Evolutionary conservation across 2,797 vertebrate species (phyloP), one percentile per base, ranked within the genome.

Genomic region (Etheostoma perlongum): DNA sequence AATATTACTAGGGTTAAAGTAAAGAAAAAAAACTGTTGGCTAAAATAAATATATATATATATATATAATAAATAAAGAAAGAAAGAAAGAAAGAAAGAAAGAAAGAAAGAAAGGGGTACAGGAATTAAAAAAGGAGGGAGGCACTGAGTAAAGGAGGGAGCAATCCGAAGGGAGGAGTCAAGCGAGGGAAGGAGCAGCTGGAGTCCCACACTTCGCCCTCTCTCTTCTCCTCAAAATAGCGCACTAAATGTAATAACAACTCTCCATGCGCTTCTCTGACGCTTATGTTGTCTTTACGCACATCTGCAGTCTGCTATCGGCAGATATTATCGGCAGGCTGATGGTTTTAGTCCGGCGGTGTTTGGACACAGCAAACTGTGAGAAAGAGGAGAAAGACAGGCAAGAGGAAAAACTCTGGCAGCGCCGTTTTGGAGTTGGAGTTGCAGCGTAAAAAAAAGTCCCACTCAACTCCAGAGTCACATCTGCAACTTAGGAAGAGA

Each of bases 131-230:
- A 84, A 83, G 75, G 83, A 84, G 85, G 84, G 89, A 91, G 90
- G 85, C 86, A 89, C 89, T 51, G 88, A 88, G 88, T 53, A 82
- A 90, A 91, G 88, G 91, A 88, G 92, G 88, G 92, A 94, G 92
- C 89, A 82, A 92, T 90, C 91, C 87, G 89, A 94, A 95, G 94
- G 95, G 95, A 95, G 95, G 95, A 96, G 95, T 95, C 94, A 95
- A 66, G 88, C 79, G 86, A 89, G 90, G 93, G 93, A 95, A 95
- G 93, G 95, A 93, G 94, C 94, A 94, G 91, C 89, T 89, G 92
- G 92, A 94, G 94, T 94, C 93, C 88, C 86, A 93, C 94, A 94
- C 93, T 93, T 93, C 89, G 82, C 69, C 85, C 91, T 91, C 89
- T 89, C 88, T 88, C 89, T 90, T 91, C 86, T 89, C 83, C 86